Conservation (phyloP, 2,888 invertebrate genomes). For the Dione vanillae region DNA sequence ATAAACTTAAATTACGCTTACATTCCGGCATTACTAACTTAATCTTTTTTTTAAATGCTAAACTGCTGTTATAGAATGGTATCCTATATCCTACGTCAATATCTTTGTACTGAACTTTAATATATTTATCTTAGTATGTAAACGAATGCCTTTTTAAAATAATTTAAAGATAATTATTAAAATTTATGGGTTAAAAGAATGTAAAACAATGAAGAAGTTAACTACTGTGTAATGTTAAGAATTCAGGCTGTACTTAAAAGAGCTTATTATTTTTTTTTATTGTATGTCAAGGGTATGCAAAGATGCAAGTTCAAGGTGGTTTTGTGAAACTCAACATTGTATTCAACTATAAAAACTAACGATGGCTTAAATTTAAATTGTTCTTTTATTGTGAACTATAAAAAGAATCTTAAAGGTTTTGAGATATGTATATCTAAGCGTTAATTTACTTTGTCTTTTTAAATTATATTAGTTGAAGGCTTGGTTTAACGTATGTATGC, state of each 20-base stretch:
- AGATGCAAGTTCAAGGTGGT: constrained; percentile 34
- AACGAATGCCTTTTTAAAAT: too few species aligned
- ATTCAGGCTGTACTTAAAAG: constrained; percentile 4
- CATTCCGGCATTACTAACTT: background rate
- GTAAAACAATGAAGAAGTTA: background rate
- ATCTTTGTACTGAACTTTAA: background rate
- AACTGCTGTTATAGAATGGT: background rate
- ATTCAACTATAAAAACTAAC: background rate
- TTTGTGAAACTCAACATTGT: constrained; percentile 24
- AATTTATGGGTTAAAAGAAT: background rate
- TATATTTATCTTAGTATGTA: background rate
- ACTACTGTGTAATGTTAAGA: background rate
- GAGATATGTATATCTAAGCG: background rate
- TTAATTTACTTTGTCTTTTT: background rate
- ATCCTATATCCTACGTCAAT: background rate
- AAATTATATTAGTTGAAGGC: background rate
- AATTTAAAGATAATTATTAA: background rate
- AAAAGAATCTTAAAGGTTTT: background rate
- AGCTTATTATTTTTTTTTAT: constrained; percentile 2
- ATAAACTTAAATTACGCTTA: background rate
- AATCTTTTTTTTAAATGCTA: background rate
- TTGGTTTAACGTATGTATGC: too few species aligned
- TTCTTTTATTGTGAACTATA: background rate
- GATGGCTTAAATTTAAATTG: background rate
- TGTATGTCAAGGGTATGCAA: constrained; percentile 33